A percentile compares a stretch with the other conserved stretches of the same genome.
phyloP scores from a whole-genome alignment of 2,113 vertebrate species.

The Periophthalmodon schlosseri region DNA sequence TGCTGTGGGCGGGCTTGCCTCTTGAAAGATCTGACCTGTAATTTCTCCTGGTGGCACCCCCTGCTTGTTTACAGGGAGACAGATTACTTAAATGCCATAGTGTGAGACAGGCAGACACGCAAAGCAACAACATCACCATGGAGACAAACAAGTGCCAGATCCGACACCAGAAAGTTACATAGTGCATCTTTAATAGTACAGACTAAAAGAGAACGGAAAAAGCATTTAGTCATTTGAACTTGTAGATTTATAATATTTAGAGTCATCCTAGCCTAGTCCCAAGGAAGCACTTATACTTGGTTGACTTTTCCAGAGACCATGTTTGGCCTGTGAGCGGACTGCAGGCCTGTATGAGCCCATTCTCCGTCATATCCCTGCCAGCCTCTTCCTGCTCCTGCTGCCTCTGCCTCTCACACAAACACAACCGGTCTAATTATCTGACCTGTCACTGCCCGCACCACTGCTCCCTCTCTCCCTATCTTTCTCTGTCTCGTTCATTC shows the following conservation, averaged over 20 bases:
- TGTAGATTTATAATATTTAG: too few species aligned
- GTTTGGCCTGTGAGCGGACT: constrained; percentile 28
- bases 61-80: too few species aligned
- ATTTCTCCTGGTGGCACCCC: too few species aligned
- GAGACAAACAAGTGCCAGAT: too few species aligned
- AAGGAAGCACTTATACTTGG: constrained; percentile 11
- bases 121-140: too few species aligned
- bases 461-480: constrained; percentile 34
- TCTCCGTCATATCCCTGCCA: constrained; percentile 61
- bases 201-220: background rate
- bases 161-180: too few species aligned
- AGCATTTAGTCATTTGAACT: background rate
- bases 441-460: constrained; percentile 64
- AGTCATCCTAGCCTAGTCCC: background rate
- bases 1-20: too few species aligned
- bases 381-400: constrained; percentile 29
- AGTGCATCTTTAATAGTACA: too few species aligned
- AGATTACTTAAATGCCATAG: too few species aligned
- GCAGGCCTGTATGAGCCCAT: constrained; percentile 49
- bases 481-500: too few species aligned
- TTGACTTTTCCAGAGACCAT: constrained; percentile 25
- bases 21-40: too few species aligned
- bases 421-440: constrained; percentile 66
- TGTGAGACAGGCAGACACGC: too few species aligned
- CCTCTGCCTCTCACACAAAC: constrained; percentile 59